Conservation (phyloP, 1,140 invertebrate genomes). For the Helicoverpa zea region DNA sequence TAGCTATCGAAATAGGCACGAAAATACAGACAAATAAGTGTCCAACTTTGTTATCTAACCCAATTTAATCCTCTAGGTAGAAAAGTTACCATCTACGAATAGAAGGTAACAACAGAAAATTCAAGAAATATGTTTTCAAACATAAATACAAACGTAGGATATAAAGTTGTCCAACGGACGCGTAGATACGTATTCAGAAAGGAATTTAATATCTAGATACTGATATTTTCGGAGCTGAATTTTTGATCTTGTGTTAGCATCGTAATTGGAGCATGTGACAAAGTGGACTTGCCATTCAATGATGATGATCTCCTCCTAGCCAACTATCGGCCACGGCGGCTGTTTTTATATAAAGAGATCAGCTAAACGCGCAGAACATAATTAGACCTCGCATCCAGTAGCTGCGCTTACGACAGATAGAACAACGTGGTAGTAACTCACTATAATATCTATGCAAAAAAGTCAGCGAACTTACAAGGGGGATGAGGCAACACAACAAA, state of each 20-base stretch:
- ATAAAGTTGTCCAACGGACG: background rate
- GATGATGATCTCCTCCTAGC: too few relatives aligned
- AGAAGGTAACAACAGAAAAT: background rate
- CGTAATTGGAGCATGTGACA: too few relatives aligned
- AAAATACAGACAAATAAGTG: background rate
- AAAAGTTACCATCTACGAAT: background rate
- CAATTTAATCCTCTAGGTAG: background rate
- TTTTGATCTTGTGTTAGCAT: background rate
- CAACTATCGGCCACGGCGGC: too few relatives aligned
- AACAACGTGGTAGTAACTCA: too few relatives aligned
- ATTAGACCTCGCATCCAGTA: too few relatives aligned
- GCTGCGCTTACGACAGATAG: too few relatives aligned
- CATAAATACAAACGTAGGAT: background rate
- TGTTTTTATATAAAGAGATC: too few relatives aligned
- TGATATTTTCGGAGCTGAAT: slow-evolving; percentile 2
- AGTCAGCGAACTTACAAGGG: too few relatives aligned
- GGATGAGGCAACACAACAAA: too few relatives aligned
- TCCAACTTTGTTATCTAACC: background rate
- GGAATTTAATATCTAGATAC: slow-evolving; percentile 8
- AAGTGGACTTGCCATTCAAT: too few relatives aligned
- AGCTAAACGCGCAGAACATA: too few relatives aligned
- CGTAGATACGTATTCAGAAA: slow-evolving; percentile 15
- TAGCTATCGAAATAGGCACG: background rate
- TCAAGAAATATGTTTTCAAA: background rate
- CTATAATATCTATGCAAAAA: too few relatives aligned